phyloP scores from a whole-genome alignment of 2,113 vertebrate genomes.

The Hydropotes inermis region DNA sequence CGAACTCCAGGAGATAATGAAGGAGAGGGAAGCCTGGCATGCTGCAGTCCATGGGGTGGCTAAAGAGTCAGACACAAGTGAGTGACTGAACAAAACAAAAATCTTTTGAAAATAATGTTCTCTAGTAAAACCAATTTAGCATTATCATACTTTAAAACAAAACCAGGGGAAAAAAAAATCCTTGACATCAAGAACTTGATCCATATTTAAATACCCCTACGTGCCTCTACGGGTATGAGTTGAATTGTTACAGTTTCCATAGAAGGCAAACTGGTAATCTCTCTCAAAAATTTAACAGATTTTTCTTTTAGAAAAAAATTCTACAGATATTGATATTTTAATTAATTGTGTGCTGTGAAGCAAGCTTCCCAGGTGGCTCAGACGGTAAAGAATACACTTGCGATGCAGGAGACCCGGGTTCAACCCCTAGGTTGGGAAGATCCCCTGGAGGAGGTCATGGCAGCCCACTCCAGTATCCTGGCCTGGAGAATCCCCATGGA shows the following conservation, averaged over 20 bases:
- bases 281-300: neutral
- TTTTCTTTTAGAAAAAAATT: neutral
- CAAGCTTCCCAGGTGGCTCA: neutral
- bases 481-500: neutral
- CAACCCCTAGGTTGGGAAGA: neutral
- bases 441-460: neutral
- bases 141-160: neutral
- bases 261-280: neutral
- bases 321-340: neutral
- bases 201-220: neutral
- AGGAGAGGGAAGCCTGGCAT: neutral
- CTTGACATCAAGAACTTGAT: neutral
- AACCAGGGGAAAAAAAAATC: neutral
- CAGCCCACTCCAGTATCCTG: neutral
- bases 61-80: neutral
- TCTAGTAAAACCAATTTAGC: neutral
- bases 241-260: neutral
- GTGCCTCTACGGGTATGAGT: neutral
- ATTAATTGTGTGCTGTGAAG: neutral
- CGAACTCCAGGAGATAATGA: neutral
- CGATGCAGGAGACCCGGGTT: neutral
- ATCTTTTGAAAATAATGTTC: slow-evolving; percentile 3
- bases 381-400: neutral
- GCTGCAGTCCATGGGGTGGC: neutral
- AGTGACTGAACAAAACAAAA: neutral